These are phyloP conservation scores for Adrianichthys oophorus DNA, from an alignment of 2,797 vertebrate genomes.

Conservation along the genomic window DNA sequence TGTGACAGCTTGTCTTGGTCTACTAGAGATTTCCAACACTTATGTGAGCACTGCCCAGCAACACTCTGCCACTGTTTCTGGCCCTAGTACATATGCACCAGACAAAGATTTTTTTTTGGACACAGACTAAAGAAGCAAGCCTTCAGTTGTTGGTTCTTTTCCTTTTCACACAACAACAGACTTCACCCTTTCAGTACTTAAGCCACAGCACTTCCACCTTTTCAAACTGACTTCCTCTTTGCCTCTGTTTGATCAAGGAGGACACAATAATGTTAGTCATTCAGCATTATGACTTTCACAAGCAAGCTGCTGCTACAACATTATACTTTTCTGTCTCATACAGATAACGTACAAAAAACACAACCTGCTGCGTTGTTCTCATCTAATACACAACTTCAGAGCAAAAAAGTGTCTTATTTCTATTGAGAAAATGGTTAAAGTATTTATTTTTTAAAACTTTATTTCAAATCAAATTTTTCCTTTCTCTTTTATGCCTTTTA, in stretches of 20 bases:
- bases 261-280: neutral
- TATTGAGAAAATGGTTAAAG: too few relatives aligned
- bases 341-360: too few relatives aligned
- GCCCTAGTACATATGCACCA: slow-evolving; percentile 12
- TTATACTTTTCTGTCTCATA: too few relatives aligned
- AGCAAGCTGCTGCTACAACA: too few relatives aligned
- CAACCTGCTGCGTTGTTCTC: too few relatives aligned
- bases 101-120: slow-evolving; percentile 18
- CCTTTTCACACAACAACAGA: slow-evolving; percentile 35
- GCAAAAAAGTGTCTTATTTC: too few relatives aligned
- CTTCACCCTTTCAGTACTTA: slow-evolving; percentile 27
- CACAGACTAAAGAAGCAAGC: slow-evolving; percentile 8
- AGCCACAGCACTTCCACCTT: slow-evolving; percentile 59
- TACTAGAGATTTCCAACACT: slow-evolving; percentile 52
- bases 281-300: slow-evolving; percentile 30
- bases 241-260: slow-evolving; percentile 50
- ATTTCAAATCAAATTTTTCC: too few relatives aligned
- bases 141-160: slow-evolving; percentile 28
- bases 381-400: too few relatives aligned
- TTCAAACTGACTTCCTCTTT: slow-evolving; percentile 61
- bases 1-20: slow-evolving; percentile 66
- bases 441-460: too few relatives aligned
- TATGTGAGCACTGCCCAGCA: slow-evolving; percentile 59
- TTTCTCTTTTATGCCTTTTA: too few relatives aligned
- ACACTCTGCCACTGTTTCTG: slow-evolving; percentile 39